Evolutionary conservation across 1,140 invertebrate species (phyloP), one percentile per base, ranked within the genome.

Genomic region (Drosophila repletoides): DNA sequence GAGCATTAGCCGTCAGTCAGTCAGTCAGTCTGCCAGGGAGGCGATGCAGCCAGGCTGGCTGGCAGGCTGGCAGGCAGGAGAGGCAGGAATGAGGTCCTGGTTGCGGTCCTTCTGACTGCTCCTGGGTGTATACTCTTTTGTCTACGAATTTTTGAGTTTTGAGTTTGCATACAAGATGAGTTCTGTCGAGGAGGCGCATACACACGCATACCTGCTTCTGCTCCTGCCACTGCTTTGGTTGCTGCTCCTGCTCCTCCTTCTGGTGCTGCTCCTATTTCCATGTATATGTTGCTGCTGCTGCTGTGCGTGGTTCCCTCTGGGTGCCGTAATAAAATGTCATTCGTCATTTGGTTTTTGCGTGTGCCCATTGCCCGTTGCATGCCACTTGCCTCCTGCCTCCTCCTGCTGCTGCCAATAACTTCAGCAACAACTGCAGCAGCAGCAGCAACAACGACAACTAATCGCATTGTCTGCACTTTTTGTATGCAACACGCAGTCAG

Each of bases 131-230:
- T 72, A 79, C 74, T 84, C 80, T 84, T 86, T 86, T 86, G 80
- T 86, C 80, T 80, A 76, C 72, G 80, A 86, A 86, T 86, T 86
- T 86, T 86, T 80, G 80, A 86, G 79, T 84, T 84, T 84, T 84
- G 80, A 86, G 80, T 86, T 86, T 86, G 80, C 80, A 86, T 86
- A 86, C 75, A 86, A 86, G 80, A 86, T 86, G 80, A 86, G 80
- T 80, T 86, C 59, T 76, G 71, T 67, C 60, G 51, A 53, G 58
- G n/a, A n/a, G n/a, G n/a, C n/a, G 48, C 45, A 55, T 36, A 53
- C 55, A 51, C 63, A 59, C 5, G 17, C 38, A 43, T 19, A 38
- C 12, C 17, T 31, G 5, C 10, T 12, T 14, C 2, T 21, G 12
- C 51, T 60, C 0, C 45, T 41, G 45, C n/a, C n/a, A n/a, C n/a